Percentiles rank a stretch among this genome's conserved stretches.
Conservation (phyloP, 1,140 invertebrate genomes). For the Ips nitidus region DNA sequence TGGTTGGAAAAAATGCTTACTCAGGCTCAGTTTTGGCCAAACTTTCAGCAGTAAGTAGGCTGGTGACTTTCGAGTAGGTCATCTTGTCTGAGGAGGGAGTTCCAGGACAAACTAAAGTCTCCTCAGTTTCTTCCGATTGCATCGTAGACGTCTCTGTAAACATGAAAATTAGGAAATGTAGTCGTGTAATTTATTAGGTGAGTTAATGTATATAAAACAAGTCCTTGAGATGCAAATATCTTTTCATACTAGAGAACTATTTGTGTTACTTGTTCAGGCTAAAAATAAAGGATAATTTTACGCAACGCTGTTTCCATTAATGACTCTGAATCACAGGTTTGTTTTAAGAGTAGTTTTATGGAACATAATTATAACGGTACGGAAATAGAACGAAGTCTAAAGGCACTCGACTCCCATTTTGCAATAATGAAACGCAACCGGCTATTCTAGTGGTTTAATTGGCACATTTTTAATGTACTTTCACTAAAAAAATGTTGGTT, state of each 20-base stretch:
- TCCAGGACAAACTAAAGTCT: constrained; percentile 10
- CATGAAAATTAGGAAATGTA: not conserved
- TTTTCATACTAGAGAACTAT: not conserved
- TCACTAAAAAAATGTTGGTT: too few species aligned
- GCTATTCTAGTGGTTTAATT: too few species aligned
- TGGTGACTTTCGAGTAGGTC: constrained; percentile 17
- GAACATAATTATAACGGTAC: not conserved
- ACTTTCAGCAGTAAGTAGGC: constrained; percentile 10
- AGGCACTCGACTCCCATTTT: not conserved
- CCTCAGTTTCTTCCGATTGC: constrained; percentile 33
- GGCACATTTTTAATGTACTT: too few species aligned
- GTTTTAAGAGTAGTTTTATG: constrained; percentile 8
- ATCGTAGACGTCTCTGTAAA: constrained; percentile 30
- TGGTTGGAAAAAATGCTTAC: constrained; percentile 17
- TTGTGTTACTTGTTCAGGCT: constrained; percentile 12
- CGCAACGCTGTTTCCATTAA: constrained; percentile 17
- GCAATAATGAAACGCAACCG: too few species aligned
- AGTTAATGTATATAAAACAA: too few species aligned
- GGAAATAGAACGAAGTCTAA: not conserved
- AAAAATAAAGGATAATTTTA: constrained; percentile 19
- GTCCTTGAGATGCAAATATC: constrained; percentile 10
- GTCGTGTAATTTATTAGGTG: not conserved
- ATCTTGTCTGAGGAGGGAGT: constrained; percentile 23
- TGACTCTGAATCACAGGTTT: constrained; percentile 19
- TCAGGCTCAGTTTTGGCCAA: constrained; percentile 14